Percentiles rank a stretch among this genome's conserved stretches.
Evolutionary conservation across 2,113 vertebrate genomes (phyloP).

Genomic region (Lanius collurio): DNA sequence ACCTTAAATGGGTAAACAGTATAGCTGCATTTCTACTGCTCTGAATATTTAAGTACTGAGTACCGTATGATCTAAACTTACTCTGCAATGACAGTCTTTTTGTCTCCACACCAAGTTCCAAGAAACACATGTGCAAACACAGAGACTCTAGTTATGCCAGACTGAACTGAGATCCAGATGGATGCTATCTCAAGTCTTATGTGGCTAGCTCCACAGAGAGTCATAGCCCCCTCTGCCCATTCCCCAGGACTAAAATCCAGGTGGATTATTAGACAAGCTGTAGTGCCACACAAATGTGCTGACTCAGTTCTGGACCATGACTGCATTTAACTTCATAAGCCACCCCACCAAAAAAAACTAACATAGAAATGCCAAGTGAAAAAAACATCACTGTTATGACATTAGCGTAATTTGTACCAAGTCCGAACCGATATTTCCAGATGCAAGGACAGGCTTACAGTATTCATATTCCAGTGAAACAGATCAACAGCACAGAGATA

Average conservation of each 20-base stretch:
- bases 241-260: neutral
- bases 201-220: neutral
- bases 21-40: neutral
- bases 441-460: neutral
- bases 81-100: neutral
- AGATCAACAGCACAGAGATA: neutral
- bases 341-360: neutral
- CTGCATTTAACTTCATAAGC: neutral
- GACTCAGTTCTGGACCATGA: neutral
- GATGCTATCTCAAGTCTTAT: neutral
- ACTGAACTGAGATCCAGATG: neutral
- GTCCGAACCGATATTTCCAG: neutral
- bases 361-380: neutral
- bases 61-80: neutral
- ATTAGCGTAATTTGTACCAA: neutral
- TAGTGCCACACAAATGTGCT: neutral
- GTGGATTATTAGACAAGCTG: neutral
- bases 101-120: neutral
- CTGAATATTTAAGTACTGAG: neutral
- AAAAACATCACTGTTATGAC: rapidly evolving
- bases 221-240: neutral
- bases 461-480: neutral
- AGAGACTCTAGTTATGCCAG: neutral
- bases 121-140: neutral
- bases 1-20: neutral